Conservation (phyloP, 2,888 invertebrate genomes). For the Hirudinaria manillensis region DNA sequence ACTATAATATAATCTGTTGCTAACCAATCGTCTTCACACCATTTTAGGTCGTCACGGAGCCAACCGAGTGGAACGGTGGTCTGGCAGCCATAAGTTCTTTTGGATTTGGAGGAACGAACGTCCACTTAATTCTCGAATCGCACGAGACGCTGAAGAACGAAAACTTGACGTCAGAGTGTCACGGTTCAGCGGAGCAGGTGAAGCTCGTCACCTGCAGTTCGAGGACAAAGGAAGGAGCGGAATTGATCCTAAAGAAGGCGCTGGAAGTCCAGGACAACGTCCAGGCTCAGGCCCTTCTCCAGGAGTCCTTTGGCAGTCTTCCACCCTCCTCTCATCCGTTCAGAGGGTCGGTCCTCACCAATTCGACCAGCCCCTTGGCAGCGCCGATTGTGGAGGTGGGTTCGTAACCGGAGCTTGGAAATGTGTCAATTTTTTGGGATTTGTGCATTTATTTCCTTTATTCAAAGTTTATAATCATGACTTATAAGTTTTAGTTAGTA, state of each 20-base stretch:
- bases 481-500: too few species aligned
- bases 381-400: slow-evolving; percentile 11
- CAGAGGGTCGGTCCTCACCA: slow-evolving; percentile 61
- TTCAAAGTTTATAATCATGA: too few species aligned
- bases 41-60: slow-evolving; percentile 63
- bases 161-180: neutral
- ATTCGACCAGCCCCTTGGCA: slow-evolving; percentile 23
- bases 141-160: neutral
- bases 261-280: slow-evolving; percentile 54
- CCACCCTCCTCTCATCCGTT: slow-evolving; percentile 67
- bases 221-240: slow-evolving; percentile 74
- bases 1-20: neutral
- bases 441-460: too few species aligned
- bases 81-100: slow-evolving; percentile 89
- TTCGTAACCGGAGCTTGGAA: neutral
- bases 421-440: too few species aligned
- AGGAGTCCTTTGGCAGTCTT: slow-evolving; percentile 54
- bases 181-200: slow-evolving; percentile 56
- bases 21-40: neutral
- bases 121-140: slow-evolving; percentile 57
- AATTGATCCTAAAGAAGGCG: slow-evolving; percentile 67
- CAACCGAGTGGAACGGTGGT: slow-evolving; percentile 82
- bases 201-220: slow-evolving; percentile 74
- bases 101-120: slow-evolving; percentile 80
- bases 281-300: slow-evolving; percentile 48